Base-by-base conservation (phyloP, 2,888 invertebrate species). In the Acanthosepion esculentum region DNA sequence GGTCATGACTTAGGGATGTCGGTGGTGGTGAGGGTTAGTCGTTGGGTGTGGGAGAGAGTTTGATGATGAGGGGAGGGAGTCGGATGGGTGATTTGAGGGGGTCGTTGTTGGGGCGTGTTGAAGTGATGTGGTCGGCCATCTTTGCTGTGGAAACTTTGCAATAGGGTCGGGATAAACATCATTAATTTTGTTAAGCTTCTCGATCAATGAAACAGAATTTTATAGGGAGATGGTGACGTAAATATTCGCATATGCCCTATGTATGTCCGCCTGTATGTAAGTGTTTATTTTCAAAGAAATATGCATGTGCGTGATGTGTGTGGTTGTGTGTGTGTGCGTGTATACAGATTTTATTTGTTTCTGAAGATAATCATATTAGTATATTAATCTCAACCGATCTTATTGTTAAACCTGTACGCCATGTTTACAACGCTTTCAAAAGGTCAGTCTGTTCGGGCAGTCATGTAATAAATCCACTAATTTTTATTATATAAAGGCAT, bases 111-210 rank as follows among this genome's bases (percentile, higher is more conserved):
- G 78, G 2, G n/a, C 0, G 78, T 10, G 10, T 0, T 18, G 78
- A 78, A 18, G 78, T 33, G 78, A n/a, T n/a, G 78, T 78, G n/a
- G n/a, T 78, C 78, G 78, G 78, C 78, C 78, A 78, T 78, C 78
- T 78, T 78, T 78, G 78, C 78, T 78, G 78, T 78, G 78, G 78
- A 78, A 78, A 78, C 78, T 78, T 78, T 78, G 78, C n/a, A 78
- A 78, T 78, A 33, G 78, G 78, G 78, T 78, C 78, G 78, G 78
- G n/a, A 78, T 78, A 78, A 78, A 78, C 78, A 78, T 78, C 78
- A 78, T 78, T 78, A 78, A 78, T 78, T 78, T 78, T 78, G n/a
- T 78, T 78, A 78, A 78, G 78, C 78, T n/a, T 78, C 78, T 33
- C 78, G 78, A 78, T 78, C 78, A 78, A 78, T 78, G n/a, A 78